Percentiles rank a stretch among this genome's conserved stretches.
phyloP scores from a whole-genome alignment of 2,113 vertebrate species.

The Rhinopomastus cyanomelas region DNA sequence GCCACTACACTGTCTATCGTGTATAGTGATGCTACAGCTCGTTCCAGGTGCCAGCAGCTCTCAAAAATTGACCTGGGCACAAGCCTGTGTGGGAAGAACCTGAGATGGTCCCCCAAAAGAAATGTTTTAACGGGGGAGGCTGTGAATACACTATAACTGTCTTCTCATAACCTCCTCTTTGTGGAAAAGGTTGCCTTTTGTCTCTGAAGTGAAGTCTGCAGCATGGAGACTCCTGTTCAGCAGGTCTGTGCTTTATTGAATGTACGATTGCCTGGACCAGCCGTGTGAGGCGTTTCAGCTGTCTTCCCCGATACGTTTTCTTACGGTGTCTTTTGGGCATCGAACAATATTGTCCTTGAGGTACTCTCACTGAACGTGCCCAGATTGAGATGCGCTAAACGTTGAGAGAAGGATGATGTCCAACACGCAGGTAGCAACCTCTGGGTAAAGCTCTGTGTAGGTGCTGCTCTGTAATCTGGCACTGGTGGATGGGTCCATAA shows the following conservation, averaged over 20 bases:
- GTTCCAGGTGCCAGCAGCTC: neutral
- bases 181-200: neutral
- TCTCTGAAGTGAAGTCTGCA: neutral
- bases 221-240: neutral
- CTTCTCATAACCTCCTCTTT: neutral
- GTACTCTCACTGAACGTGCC: neutral
- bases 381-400: neutral
- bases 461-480: neutral
- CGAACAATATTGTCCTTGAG: neutral
- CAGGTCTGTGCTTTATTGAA: accelerated
- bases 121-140: neutral
- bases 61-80: neutral
- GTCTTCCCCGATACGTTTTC: neutral
- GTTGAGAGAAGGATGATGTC: neutral
- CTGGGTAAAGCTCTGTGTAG: neutral
- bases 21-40: neutral
- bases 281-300: neutral
- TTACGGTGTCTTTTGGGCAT: neutral
- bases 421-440: neutral
- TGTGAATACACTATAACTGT: neutral
- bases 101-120: neutral
- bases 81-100: neutral
- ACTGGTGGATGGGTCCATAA: neutral
- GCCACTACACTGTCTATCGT: accelerated
- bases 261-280: neutral